Conservation (phyloP, 2,113 vertebrate species). For the Merops nubicus region DNA sequence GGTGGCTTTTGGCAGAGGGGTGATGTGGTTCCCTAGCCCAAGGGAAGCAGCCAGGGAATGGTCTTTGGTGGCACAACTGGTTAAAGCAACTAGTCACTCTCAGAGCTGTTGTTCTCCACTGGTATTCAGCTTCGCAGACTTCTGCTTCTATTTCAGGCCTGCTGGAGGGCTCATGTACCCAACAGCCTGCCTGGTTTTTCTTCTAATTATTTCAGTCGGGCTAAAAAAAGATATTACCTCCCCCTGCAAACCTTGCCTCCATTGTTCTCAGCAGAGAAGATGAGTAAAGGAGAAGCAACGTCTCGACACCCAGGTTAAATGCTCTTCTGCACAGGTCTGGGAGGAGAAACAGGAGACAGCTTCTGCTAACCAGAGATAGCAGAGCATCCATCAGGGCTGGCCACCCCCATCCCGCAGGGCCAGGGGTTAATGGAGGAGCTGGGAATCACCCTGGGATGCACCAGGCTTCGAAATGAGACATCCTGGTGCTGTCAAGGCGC, state of each 20-base stretch:
- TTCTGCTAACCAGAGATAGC: background rate
- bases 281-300: background rate
- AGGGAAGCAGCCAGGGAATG: background rate
- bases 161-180: constrained; percentile 50
- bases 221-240: constrained; percentile 63
- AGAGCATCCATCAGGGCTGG: background rate
- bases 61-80: constrained; percentile 25
- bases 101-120: constrained; percentile 43
- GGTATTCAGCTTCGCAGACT: constrained; percentile 58
- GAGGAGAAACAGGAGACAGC: background rate
- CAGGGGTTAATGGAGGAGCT: constrained; percentile 28
- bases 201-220: constrained; percentile 58
- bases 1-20: background rate
- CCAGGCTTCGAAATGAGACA: background rate
- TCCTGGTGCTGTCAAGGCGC: background rate
- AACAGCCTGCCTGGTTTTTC: constrained; percentile 48
- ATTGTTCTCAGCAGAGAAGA: constrained; percentile 15
- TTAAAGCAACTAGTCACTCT: constrained; percentile 23
- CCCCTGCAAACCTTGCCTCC: constrained; percentile 53
- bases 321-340: background rate
- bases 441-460: constrained; percentile 1
- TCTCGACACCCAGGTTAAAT: background rate
- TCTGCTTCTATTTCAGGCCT: constrained; percentile 61
- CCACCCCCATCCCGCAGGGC: background rate
- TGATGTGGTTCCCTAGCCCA: background rate